Evolutionary conservation across 2,888 invertebrate genomes (phyloP), one percentile per base, ranked within the genome.

Genomic region (Brenthis hecate): DNA sequence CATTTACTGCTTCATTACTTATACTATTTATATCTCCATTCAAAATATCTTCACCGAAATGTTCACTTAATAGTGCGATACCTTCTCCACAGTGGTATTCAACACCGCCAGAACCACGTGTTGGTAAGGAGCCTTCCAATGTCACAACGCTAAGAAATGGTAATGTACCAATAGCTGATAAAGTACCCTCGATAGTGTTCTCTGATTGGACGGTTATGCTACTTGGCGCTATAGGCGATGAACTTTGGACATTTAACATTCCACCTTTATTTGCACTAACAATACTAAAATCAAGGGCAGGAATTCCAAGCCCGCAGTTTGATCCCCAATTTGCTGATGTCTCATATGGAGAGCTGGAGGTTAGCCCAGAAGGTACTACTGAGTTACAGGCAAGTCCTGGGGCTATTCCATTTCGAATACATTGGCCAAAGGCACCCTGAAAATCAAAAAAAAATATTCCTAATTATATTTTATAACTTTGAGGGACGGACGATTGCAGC

Each of bases 271-370:
- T 58, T 6, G 55, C 48, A 13, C 48, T 54, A 54, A 60, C 53
- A 32, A 60, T 60, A 60, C 54, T 66, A 53, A 66, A 55, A 32
- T 60, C 60, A 8, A 60, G 51, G 3, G 16, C 16, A 6, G 61
- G 13, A 13, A 14, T n/a, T 5, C 51, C 51, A 28, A 28, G 13
- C 3, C n/a, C 14, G 0, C n/a, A 36, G 6, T 48, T 13, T 13
- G n/a, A 48, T 32, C 50, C 51, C 32, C 16, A n/a, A 51, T 51
- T 32, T 13, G n/a, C 32, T 51, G 51, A 11, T 16, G 13, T 13
- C 6, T 13, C 13, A 14, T 11, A 3, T 14, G 32, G 28, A 28
- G 32, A 28, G 6, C 8, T n/a, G 3, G n/a, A 13, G 5, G 13
- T 8, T 51, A 50, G n/a, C 11, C 1, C 8, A 51, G 51, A 6